Evolutionary conservation across 2,888 invertebrate species (phyloP), one percentile per base, ranked within the genome.

Genomic region (Ectemnius continuus): DNA sequence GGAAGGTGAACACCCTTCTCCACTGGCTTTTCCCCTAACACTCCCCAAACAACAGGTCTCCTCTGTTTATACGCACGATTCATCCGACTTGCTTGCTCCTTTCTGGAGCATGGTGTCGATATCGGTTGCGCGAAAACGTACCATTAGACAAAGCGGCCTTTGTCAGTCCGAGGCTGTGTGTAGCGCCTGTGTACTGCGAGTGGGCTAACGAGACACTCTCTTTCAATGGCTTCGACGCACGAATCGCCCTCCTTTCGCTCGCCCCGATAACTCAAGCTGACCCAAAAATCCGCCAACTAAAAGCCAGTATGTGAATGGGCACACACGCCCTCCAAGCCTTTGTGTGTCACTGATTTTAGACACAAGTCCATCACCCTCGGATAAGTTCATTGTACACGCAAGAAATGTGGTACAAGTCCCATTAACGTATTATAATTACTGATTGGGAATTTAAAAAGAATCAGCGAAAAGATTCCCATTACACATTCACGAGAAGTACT

Each of bases 1-100:
- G 70, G 65, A 75, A 75, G 28, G 58, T 47, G 11, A 56, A 59
- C 65, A 66, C 71, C 28, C 67, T 66, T 65, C 75, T 75, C 71
- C 64, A 48, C 65, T 58, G 65, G 67, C 74, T 75, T 68, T 57
- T 65, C 26, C 48, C n/a, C 14, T 6, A 48, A n/a, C n/a, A 28
- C 47, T n/a, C 23, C 8, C 5, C n/a, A n/a, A n/a, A 36, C 36
- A 36, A 36, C 36, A 36, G 8, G 36, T 36, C 36, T 36, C 4
- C 11, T 36, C 36, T 36, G 36, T 36, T 36, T 36, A 36, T 46
- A 20, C 46, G 11, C 46, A n/a, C 6, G 16, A 45, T 46, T 16
- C 45, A 45, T 61, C 13, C 61, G 16, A 8, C 36, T 36, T 36
- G 28, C n/a, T n/a, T 28, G 36, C 36, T 36, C 36, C 52, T 13